Percentiles rank a stretch among this genome's conserved stretches.
These are phyloP conservation scores for Eupithecia inturbata DNA, from an alignment of 2,888 invertebrate genomes.

Conservation along the genomic window DNA sequence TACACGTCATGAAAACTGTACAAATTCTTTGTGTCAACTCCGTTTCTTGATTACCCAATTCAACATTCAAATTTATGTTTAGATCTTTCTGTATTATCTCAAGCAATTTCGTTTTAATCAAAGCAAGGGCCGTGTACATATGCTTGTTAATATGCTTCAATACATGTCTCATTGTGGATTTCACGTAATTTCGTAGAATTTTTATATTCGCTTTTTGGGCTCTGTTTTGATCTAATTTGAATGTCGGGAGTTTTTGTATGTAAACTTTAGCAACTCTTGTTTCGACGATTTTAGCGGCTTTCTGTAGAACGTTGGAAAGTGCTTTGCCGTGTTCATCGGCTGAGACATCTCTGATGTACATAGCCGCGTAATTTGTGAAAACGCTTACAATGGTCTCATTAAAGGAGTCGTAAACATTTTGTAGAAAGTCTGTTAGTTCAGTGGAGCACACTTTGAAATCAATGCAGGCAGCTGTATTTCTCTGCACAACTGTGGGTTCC, in stretches of 20 bases:
- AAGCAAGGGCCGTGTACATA: constrained; percentile 44
- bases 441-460: constrained; percentile 61
- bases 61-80: constrained; percentile 56
- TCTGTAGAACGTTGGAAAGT: constrained; percentile 50
- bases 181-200: constrained; percentile 52
- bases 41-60: constrained; percentile 57
- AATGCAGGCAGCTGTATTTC: constrained; percentile 43
- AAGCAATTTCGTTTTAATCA: constrained; percentile 45
- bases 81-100: constrained; percentile 56
- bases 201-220: constrained; percentile 51
- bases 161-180: constrained; percentile 42
- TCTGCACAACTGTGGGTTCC: too few species aligned
- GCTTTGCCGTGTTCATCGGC: constrained; percentile 51
- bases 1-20: constrained; percentile 59
- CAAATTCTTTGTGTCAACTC: constrained; percentile 56
- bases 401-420: constrained; percentile 54
- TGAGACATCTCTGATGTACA: constrained; percentile 63
- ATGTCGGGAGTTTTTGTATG: constrained; percentile 45
- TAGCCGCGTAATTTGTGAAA: constrained; percentile 64
- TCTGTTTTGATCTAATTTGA: constrained; percentile 55
- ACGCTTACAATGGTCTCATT: constrained; percentile 61
- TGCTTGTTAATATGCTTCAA: constrained; percentile 44
- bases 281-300: constrained; percentile 46
- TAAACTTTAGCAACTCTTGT: constrained; percentile 50
- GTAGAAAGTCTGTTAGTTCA: constrained; percentile 60